phyloP scores from a whole-genome alignment of 64 coral and sea anemone genomes.

The Actinia tenebrosa region DNA sequence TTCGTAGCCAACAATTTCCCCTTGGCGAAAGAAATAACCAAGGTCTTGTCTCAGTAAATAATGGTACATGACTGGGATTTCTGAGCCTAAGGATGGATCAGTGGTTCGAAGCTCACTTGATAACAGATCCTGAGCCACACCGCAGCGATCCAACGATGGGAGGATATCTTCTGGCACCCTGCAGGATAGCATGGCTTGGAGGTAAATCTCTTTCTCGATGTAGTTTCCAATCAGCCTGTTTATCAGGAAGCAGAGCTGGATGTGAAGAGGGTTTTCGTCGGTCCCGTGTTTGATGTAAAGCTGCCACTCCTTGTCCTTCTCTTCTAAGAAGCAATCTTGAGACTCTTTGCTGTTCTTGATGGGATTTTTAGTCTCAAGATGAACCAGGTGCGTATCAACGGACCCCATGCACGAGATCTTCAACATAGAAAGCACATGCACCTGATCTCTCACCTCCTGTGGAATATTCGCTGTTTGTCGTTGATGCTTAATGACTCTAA shows the following conservation, averaged over 20 bases:
- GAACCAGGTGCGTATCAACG: conserved; percentile 77
- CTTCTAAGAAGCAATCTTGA: conserved; percentile 91
- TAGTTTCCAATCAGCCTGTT: conserved; percentile 82
- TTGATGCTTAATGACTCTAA: conserved; percentile 81
- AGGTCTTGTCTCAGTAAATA: conserved; percentile 88
- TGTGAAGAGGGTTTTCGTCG: conserved; percentile 86
- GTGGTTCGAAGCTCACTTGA: conserved; percentile 57
- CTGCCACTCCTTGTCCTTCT: conserved; percentile 61
- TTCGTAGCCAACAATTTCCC: conserved; percentile 93
- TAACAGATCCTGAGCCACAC: conserved; percentile 81
- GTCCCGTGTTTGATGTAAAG: conserved; percentile 83
- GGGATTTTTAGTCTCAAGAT: conserved; percentile 56
- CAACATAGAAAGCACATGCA: conserved; percentile 66
- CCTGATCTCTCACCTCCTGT: conserved; percentile 75
- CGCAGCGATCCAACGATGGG: conserved; percentile 81
- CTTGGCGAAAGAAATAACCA: conserved; percentile 86
- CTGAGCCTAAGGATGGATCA: conserved; percentile 78
- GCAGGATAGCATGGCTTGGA: conserved; percentile 86
- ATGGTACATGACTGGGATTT: conserved; percentile 93
- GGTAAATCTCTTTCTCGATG: conserved; percentile 94
- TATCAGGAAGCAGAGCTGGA: conserved; percentile 87
- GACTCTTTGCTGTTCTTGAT: conserved; percentile 71
- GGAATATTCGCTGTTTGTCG: conserved; percentile 80
- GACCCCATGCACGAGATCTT: conserved; percentile 74
- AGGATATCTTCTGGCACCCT: conserved; percentile 81